Percentiles rank a stretch among this genome's conserved stretches.
Evolutionary conservation across 2,113 vertebrate species (phyloP).

Genomic region (Cercopithecus mona): DNA sequence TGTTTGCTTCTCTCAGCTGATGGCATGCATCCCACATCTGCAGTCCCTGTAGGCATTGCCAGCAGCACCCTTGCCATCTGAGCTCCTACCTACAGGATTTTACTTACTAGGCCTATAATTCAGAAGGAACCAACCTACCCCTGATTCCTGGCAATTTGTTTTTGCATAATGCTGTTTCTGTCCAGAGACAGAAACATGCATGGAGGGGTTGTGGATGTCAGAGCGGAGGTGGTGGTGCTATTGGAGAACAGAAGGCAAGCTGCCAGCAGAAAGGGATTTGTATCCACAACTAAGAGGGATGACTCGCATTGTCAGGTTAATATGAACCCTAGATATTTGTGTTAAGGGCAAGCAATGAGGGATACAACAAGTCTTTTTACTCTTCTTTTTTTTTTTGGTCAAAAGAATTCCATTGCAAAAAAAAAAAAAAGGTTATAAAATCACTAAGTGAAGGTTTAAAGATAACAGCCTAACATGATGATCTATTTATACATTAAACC

Average conservation of each 20-base stretch:
- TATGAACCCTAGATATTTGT: neutral
- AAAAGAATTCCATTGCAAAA: neutral
- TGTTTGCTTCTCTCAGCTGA: neutral
- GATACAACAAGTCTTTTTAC: neutral
- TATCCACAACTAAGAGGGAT: accelerated
- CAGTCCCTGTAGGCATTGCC: neutral
- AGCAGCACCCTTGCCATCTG: neutral
- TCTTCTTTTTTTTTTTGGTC: neutral
- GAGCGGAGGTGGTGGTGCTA: too few relatives aligned
- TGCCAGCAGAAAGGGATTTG: neutral
- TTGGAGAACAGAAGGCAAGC: neutral
- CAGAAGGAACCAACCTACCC: neutral
- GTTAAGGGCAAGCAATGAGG: neutral
- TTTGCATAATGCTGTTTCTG: neutral
- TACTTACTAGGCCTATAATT: neutral
- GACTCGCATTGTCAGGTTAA: neutral
- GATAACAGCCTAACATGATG: neutral
- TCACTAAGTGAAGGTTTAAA: neutral
- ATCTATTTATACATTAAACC: accelerated
- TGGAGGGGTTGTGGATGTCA: accelerated
- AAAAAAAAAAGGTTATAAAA: neutral
- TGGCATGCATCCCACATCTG: neutral
- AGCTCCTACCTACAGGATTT: neutral
- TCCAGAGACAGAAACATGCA: neutral
- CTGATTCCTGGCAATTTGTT: neutral